These are phyloP conservation scores for Naso thynnoides DNA, from an alignment of 2,797 vertebrate genomes.

Conservation along the genomic window DNA sequence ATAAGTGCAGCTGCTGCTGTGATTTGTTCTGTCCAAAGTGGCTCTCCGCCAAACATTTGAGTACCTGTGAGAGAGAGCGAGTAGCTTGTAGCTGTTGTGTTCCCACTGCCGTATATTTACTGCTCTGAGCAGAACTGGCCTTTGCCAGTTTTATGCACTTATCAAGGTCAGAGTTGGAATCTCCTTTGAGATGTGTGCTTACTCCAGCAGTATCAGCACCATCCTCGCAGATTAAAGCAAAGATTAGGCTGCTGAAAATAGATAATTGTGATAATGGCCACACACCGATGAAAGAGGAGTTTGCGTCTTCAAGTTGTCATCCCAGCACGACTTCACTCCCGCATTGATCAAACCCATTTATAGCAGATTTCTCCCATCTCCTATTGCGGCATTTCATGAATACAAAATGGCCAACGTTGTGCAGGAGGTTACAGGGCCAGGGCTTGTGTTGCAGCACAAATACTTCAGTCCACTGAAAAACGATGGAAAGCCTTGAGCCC, in stretches of 20 bases:
- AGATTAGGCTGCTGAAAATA: slow-evolving; percentile 41
- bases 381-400: slow-evolving; percentile 35
- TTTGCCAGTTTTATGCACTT: slow-evolving; percentile 70
- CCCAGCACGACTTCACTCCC: slow-evolving; percentile 12
- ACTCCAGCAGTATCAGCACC: slow-evolving; percentile 38
- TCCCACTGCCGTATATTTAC: slow-evolving; percentile 59
- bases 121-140: slow-evolving; percentile 35
- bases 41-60: slow-evolving; percentile 62
- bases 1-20: slow-evolving; percentile 60
- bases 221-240: slow-evolving; percentile 43
- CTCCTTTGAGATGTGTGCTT: slow-evolving; percentile 57
- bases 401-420: slow-evolving; percentile 21
- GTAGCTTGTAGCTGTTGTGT: slow-evolving; percentile 54
- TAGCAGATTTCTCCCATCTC: slow-evolving; percentile 12
- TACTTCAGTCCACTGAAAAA: slow-evolving; percentile 25
- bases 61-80: slow-evolving; percentile 51
- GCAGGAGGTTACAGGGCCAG: slow-evolving; percentile 30
- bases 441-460: slow-evolving; percentile 37
- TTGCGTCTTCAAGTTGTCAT: slow-evolving; percentile 31
- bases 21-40: slow-evolving; percentile 64
- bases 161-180: slow-evolving; percentile 68
- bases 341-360: slow-evolving; percentile 47
- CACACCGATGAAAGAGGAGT: slow-evolving; percentile 39
- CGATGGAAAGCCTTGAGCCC: slow-evolving; percentile 41
- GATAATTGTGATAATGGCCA: slow-evolving; percentile 53